Evolutionary conservation across 2,888 invertebrate species (phyloP).

Genomic region (Amiota minor): DNA sequence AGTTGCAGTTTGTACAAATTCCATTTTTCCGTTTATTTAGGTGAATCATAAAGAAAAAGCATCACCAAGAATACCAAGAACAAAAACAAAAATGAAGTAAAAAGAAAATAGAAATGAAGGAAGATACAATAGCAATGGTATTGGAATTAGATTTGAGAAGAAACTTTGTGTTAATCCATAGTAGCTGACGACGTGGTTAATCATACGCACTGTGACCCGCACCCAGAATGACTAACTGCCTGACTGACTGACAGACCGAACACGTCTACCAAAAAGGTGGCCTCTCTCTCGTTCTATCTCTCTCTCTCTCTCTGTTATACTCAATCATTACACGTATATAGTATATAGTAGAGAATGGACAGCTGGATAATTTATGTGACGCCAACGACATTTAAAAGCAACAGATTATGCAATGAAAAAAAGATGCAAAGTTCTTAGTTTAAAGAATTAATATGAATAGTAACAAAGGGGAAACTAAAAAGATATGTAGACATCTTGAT

Average conservation of each 20-base stretch:
- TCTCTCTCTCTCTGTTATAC: too few species aligned
- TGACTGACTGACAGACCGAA: not conserved
- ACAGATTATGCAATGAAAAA: slow-evolving; percentile 64
- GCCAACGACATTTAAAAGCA: slow-evolving; percentile 36
- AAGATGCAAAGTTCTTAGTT: slow-evolving; percentile 56
- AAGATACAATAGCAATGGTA: not conserved
- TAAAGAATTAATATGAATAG: slow-evolving; percentile 52
- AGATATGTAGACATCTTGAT: too few species aligned
- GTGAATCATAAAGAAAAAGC: slow-evolving; percentile 10
- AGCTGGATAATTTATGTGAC: slow-evolving; percentile 47
- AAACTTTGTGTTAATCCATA: not conserved
- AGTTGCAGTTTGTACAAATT: slow-evolving; percentile 3
- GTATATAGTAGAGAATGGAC: too few species aligned
- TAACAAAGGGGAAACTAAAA: too few species aligned
- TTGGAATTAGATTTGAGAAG: not conserved
- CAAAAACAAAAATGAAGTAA: not conserved
- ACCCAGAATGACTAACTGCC: not conserved
- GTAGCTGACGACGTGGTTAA: slow-evolving; percentile 12
- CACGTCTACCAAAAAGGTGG: not conserved
- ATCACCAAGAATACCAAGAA: slow-evolving; percentile 14
- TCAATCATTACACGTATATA: not conserved
- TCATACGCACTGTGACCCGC: slow-evolving; percentile 29
- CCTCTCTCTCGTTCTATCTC: slow-evolving; percentile 44
- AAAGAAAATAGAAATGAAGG: slow-evolving; percentile 19
- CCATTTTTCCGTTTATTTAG: not conserved